Conservation (phyloP, 2,888 invertebrate genomes). For the Leptinotarsa juncta region DNA sequence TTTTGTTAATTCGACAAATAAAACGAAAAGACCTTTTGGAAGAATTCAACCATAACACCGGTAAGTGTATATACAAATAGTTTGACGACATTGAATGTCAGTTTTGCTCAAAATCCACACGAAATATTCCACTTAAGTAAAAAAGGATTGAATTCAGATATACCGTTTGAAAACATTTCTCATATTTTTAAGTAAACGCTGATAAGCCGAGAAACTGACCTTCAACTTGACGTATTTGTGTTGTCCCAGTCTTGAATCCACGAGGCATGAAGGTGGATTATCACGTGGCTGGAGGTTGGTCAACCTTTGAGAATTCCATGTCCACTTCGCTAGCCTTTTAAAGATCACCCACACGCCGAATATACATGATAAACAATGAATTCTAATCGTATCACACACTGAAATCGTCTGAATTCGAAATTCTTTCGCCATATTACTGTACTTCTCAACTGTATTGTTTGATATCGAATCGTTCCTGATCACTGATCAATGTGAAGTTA, state of each 20-base stretch:
- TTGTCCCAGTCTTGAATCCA: conserved; percentile 71
- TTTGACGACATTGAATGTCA: too few species aligned
- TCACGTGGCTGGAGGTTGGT: conserved; percentile 66
- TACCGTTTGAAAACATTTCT: too few species aligned
- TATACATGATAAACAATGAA: conserved; percentile 67
- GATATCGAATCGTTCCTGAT: not conserved
- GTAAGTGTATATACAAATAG: too few species aligned
- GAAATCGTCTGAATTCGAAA: conserved; percentile 67
- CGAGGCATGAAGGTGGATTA: conserved; percentile 72
- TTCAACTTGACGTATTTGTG: conserved; percentile 76
- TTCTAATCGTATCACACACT: conserved; percentile 65
- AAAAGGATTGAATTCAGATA: too few species aligned
- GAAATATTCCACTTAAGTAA: too few species aligned
- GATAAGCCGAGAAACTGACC: conserved; percentile 65
- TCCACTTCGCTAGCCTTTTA: conserved; percentile 66
- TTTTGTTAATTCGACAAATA: too few species aligned
- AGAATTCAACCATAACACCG: too few species aligned
- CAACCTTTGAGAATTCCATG: conserved; percentile 67
- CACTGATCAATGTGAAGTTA: too few species aligned
- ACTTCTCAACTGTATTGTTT: not conserved
- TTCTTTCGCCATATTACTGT: conserved; percentile 31
- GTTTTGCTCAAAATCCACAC: too few species aligned
- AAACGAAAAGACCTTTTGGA: accelerated
- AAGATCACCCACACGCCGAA: conserved; percentile 68
- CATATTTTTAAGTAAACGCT: not conserved